These are phyloP conservation scores for Microtus californicus DNA, from an alignment of 2,797 vertebrate species.

Conservation along the genomic window DNA sequence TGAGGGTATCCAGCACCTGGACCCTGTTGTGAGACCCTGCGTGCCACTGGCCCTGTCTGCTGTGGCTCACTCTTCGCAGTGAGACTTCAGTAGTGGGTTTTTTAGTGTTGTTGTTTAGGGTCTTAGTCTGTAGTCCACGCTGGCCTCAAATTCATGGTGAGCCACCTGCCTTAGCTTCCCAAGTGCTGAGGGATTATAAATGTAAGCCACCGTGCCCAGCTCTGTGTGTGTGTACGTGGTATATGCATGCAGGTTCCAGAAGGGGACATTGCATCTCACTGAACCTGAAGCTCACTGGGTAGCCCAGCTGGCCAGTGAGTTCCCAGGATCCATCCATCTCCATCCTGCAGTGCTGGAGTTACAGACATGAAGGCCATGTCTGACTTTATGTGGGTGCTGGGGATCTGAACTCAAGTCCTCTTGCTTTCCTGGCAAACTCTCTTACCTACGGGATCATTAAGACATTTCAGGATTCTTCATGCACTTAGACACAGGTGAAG, in stretches of 20 bases:
- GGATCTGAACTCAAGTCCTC: background rate
- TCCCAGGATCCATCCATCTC: background rate
- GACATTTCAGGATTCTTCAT: slow-evolving; percentile 31
- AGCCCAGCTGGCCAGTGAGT: no score
- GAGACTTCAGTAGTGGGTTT: background rate
- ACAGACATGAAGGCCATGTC: background rate
- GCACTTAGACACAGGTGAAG: background rate
- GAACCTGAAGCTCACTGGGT: background rate
- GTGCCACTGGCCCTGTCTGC: background rate
- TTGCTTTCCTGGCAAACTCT: background rate
- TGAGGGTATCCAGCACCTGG: background rate
- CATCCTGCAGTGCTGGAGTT: background rate
- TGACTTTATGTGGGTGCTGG: no score
- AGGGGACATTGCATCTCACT: background rate
- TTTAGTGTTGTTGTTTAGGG: background rate
- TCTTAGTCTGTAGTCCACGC: background rate
- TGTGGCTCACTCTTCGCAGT: background rate
- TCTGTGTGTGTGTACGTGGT: no score
- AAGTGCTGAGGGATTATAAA: background rate
- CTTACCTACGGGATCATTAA: background rate
- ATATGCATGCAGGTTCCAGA: background rate
- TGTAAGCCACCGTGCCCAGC: background rate
- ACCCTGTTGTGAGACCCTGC: background rate
- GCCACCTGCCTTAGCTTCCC: background rate
- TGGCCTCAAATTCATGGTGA: background rate